Base-by-base conservation (phyloP, 1,140 invertebrate genomes). In the Euglossa dilemma region DNA sequence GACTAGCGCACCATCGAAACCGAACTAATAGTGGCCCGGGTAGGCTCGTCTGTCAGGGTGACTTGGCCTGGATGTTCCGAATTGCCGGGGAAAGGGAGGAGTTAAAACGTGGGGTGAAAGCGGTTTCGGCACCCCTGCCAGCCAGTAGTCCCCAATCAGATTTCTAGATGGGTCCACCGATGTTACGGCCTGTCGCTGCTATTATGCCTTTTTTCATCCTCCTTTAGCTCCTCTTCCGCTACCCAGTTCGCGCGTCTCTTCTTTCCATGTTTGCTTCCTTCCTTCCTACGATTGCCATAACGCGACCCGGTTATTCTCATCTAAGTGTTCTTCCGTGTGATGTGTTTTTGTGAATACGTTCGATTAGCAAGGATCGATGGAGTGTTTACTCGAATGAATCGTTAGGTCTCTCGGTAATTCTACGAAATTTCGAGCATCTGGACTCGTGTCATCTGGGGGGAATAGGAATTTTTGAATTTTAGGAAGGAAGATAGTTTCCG, bases 1-100 rank as follows among this genome's bases (percentile, higher is more conserved):
- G 89, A 91, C 92, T 91, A 90, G 89, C 88, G 90, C 92, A 93
- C 90, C 92, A 92, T 91, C 92, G 79, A 91, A 93, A 92, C 84
- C 87, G 88, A 93, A 93, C 92, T 93, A 93, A 92, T 92, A 89
- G 84, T 85, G 45, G 56, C 72, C 72, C 59, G n/a, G 64, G 73
- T 57, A 88, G 61, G 70, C 59, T 61, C 66, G 76, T 64, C 75
- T 45, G 69, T 66, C 83, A 57, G 87, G 79, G 75, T 88, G 73
- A 87, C 74, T 88, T 77, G 85, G 86, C 78, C 74, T 77, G 83
- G 71, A 69, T 88, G 86, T 85, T 80, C 74, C 63, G 64, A 70
- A 81, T 82, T n/a, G 63, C 64, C 56, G 72, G 74, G 83, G 59
- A 70, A 84, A 77, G 83, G 78, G 78, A 79, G 64, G 77, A 78